These are phyloP conservation scores for Lasioglossum leucozonium DNA, from an alignment of 2,888 invertebrate genomes.

Conservation along the genomic window DNA sequence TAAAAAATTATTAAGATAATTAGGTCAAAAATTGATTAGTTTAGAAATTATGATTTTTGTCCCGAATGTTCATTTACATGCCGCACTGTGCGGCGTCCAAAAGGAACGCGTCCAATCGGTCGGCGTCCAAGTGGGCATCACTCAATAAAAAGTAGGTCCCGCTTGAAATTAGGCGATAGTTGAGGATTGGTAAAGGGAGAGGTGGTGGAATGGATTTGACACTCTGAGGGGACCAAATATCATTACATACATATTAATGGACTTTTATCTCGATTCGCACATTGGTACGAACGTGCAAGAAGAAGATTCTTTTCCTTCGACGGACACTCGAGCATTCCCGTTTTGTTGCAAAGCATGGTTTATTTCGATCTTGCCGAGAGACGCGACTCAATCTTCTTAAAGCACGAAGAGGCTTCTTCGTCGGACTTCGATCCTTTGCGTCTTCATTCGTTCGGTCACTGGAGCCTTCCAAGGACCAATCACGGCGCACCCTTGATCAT, in stretches of 20 bases:
- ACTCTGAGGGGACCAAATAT: too few species aligned
- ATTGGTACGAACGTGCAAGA: not conserved
- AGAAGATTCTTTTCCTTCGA: not conserved
- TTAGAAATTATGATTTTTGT: too few species aligned
- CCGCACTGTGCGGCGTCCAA: too few species aligned
- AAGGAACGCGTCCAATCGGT: too few species aligned
- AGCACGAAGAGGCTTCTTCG: not conserved
- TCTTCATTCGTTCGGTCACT: conserved; percentile 16
- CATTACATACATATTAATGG: not conserved
- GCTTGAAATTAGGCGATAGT: too few species aligned
- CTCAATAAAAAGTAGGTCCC: too few species aligned
- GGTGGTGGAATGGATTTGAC: too few species aligned
- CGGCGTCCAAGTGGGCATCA: too few species aligned
- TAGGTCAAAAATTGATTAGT: too few species aligned
- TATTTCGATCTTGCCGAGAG: conserved; percentile 56
- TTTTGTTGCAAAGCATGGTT: conserved; percentile 56
- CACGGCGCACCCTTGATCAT: conserved; percentile 17
- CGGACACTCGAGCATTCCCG: conserved; percentile 18
- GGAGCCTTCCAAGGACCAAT: conserved; percentile 19
- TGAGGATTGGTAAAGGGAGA: too few species aligned
- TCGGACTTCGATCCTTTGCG: not conserved
- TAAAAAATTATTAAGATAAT: too few species aligned
- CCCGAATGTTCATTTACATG: too few species aligned
- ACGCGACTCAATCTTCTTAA: conserved; percentile 64
- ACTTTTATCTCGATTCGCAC: not conserved